A percentile compares a stretch with the other conserved stretches of the same genome.
Evolutionary conservation across 23 tunicate genomes (phyloP).

Genomic region (Styela clava): DNA sequence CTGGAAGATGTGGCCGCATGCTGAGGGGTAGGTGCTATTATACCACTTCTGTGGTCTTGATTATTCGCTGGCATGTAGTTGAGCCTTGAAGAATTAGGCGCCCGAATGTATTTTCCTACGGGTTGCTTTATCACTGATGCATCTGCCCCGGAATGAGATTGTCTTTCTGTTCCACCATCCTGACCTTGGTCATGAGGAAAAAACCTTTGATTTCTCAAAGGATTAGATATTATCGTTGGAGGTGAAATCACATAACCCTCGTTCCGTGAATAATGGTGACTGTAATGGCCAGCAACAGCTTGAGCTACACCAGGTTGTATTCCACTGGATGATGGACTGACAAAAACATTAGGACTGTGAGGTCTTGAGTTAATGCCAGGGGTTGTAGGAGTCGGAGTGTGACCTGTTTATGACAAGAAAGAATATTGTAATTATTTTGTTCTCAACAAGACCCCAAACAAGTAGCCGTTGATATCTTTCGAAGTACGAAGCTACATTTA

Average conservation of each 20-base stretch:
- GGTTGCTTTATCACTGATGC: background rate
- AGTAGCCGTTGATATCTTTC: background rate
- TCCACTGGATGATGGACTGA: conserved; percentile 37
- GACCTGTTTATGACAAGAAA: conserved; percentile 55
- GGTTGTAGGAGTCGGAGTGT: conserved; percentile 88
- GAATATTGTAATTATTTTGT: background rate
- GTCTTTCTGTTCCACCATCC: background rate
- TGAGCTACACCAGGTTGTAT: conserved; percentile 9
- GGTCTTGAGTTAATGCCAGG: conserved; percentile 75
- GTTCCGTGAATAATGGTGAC: background rate
- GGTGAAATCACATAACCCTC: conserved; percentile 22
- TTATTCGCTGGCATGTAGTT: conserved; percentile 28
- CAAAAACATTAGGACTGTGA: conserved; percentile 31
- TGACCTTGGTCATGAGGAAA: background rate
- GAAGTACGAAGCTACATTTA: background rate
- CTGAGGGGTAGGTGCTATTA: conserved; percentile 26
- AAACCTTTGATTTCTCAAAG: background rate
- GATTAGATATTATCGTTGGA: conserved; percentile 11
- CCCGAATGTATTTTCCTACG: conserved; percentile 3
- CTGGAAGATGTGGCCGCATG: conserved; percentile 14
- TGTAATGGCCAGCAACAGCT: background rate
- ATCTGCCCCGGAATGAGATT: background rate
- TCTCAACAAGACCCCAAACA: too few relatives aligned
- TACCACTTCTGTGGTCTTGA: background rate
- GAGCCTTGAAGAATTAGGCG: conserved; percentile 38